phyloP scores from a whole-genome alignment of 64 coral and sea anemone genomes.

The Platygyra sinensis region DNA sequence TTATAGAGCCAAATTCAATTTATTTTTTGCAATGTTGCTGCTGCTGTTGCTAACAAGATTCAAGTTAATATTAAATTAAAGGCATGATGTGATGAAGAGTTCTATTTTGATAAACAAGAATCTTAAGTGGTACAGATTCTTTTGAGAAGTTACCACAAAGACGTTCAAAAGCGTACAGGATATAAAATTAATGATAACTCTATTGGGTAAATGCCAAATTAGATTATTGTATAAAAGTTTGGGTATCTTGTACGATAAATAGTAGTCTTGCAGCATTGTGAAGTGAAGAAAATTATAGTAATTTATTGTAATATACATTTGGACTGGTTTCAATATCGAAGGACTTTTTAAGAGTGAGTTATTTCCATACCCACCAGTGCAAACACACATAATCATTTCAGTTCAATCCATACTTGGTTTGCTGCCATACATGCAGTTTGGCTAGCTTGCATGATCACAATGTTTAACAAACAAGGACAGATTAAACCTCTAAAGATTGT shows the following conservation, averaged over 20 bases:
- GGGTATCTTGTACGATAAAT: neutral
- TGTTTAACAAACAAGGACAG: too few species aligned
- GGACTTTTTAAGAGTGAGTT: neutral
- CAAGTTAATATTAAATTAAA: neutral
- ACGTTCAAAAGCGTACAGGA: neutral
- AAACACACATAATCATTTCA: too few species aligned
- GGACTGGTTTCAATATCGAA: neutral
- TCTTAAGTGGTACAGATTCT: neutral
- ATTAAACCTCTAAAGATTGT: too few species aligned
- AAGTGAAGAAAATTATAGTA: neutral
- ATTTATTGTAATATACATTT: neutral
- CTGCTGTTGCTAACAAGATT: neutral
- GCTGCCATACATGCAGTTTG: too few species aligned
- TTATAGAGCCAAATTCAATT: neutral
- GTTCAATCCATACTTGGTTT: too few species aligned
- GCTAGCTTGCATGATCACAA: too few species aligned
- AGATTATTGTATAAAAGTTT: neutral
- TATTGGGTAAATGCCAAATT: neutral
- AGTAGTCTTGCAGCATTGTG: neutral
- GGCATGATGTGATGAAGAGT: neutral
- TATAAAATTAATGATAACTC: neutral
- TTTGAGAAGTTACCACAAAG: neutral
- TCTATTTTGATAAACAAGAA: constrained; percentile 36
- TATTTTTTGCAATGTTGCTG: constrained; percentile 13
- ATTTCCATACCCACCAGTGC: neutral